Evolutionary conservation across 2,888 invertebrate species (phyloP).

Genomic region (Lochmaea crataegi): DNA sequence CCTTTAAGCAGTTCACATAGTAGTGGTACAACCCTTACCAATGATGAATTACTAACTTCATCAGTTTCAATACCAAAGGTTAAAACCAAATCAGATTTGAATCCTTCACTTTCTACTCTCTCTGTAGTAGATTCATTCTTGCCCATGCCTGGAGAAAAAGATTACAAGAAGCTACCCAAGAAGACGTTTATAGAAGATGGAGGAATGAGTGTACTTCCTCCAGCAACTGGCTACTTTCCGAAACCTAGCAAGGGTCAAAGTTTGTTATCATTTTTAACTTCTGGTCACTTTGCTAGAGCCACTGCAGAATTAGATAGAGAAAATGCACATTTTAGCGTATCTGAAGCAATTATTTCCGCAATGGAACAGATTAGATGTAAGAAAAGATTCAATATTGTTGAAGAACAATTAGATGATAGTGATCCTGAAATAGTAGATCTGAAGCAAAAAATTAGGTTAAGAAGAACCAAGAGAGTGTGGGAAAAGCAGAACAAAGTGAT

Average conservation of each 20-base stretch:
- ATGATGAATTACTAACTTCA: conserved; percentile 53
- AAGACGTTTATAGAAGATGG: conserved; percentile 72
- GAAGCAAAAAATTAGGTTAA: conserved; percentile 72
- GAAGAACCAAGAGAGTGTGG: conserved; percentile 68
- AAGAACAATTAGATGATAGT: conserved; percentile 70
- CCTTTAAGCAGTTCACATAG: conserved; percentile 56
- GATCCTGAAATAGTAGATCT: conserved; percentile 76
- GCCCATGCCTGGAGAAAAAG: conserved; percentile 64
- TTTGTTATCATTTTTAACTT: conserved; percentile 77
- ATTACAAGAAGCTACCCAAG: conserved; percentile 64
- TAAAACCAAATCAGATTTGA: conserved; percentile 40
- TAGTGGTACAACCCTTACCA: conserved; percentile 46
- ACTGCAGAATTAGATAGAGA: conserved; percentile 85
- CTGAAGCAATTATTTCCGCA: conserved; percentile 85
- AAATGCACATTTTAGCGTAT: conserved; percentile 87
- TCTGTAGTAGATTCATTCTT: conserved; percentile 61
- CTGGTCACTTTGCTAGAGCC: conserved; percentile 75
- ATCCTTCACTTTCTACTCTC: conserved; percentile 53
- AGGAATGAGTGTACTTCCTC: conserved; percentile 70
- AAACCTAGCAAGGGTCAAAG: conserved; percentile 76
- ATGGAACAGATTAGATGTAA: conserved; percentile 80
- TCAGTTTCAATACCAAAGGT: conserved; percentile 51
- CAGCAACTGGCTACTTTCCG: conserved; percentile 73
- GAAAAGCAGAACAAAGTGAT: conserved; percentile 62
- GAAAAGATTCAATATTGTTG: conserved; percentile 64